Evolutionary conservation across 2,888 invertebrate species (phyloP).

Genomic region (Syrista parreyssii): DNA sequence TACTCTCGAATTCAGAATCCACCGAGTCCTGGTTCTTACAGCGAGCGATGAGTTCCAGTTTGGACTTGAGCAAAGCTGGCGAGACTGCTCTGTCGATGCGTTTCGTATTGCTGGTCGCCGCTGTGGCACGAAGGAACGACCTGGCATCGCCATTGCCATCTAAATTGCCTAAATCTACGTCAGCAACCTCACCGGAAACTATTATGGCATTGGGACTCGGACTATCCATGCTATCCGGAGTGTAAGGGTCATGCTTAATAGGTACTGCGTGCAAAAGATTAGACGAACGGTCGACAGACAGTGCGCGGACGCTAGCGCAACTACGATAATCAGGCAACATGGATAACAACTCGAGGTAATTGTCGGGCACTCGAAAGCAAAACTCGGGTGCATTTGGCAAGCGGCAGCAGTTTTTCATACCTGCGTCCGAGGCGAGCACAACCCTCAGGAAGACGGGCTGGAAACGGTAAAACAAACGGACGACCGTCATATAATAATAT

Average conservation of each 20-base stretch:
- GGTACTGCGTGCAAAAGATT: slow-evolving; percentile 70
- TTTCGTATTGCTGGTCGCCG: slow-evolving; percentile 22
- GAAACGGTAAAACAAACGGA: slow-evolving; percentile 59
- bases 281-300: slow-evolving; percentile 67
- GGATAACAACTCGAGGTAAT: slow-evolving; percentile 56
- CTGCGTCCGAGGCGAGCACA: slow-evolving; percentile 79
- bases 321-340: slow-evolving; percentile 63
- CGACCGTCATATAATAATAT: slow-evolving; percentile 32
- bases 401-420: slow-evolving; percentile 78
- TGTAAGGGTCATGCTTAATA: slow-evolving; percentile 77
- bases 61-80: slow-evolving; percentile 57
- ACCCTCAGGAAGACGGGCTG: slow-evolving; percentile 86
- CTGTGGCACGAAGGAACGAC: slow-evolving; percentile 15
- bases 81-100: slow-evolving; percentile 55
- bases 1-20: slow-evolving; percentile 12
- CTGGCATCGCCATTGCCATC: slow-evolving; percentile 26
- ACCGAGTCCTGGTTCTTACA: slow-evolving; percentile 26
- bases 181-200: slow-evolving; percentile 39
- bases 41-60: slow-evolving; percentile 53
- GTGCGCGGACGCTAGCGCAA: slow-evolving; percentile 63
- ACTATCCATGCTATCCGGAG: slow-evolving; percentile 85
- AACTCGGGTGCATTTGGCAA: slow-evolving; percentile 52
- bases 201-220: slow-evolving; percentile 71
- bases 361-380: slow-evolving; percentile 63
- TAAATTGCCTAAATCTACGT: slow-evolving; percentile 39